Percentiles rank a stretch among this genome's conserved stretches.
phyloP scores from a whole-genome alignment of 1,140 invertebrate species.

The Spodoptera litura region DNA sequence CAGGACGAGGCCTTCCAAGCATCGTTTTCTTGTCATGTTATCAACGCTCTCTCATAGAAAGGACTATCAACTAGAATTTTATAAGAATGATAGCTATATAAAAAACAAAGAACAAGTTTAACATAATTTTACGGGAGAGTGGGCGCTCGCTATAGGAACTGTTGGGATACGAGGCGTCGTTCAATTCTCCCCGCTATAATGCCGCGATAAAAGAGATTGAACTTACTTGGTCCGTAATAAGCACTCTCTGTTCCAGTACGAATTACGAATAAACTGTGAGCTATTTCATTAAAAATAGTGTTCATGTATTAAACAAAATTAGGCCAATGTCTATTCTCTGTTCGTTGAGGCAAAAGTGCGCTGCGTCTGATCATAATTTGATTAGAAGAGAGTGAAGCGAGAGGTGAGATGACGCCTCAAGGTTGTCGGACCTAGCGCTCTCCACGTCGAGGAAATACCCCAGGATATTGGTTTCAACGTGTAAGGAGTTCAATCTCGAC shows the following conservation, averaged over 20 bases:
- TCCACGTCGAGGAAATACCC: conserved; percentile 51
- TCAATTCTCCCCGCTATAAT: conserved; percentile 76
- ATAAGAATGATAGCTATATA: conserved; percentile 71
- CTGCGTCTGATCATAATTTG: conserved; percentile 31
- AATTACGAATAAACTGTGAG: conserved; percentile 58
- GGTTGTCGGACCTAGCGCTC: conserved; percentile 39
- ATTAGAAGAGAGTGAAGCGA: background rate
- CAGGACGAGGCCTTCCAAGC: conserved; percentile 7
- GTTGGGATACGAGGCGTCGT: conserved; percentile 68
- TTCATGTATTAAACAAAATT: conserved; percentile 18
- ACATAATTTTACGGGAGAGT: conserved; percentile 82
- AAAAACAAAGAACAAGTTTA: conserved; percentile 74
- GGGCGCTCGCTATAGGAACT: conserved; percentile 63
- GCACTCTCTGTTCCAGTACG: conserved; percentile 64
- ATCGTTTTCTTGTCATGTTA: conserved; percentile 37
- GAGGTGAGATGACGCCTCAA: conserved; percentile 12
- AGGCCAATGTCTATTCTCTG: background rate
- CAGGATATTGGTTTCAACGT: conserved; percentile 63
- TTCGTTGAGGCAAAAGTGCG: background rate
- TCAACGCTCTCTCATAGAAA: conserved; percentile 45
- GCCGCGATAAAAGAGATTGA: conserved; percentile 82
- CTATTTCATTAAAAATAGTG: conserved; percentile 63
- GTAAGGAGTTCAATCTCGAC: conserved; percentile 58
- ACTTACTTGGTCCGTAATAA: conserved; percentile 78
- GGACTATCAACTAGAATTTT: conserved; percentile 60